phyloP scores from a whole-genome alignment of 2,888 invertebrate genomes.

The Arge pagana region DNA sequence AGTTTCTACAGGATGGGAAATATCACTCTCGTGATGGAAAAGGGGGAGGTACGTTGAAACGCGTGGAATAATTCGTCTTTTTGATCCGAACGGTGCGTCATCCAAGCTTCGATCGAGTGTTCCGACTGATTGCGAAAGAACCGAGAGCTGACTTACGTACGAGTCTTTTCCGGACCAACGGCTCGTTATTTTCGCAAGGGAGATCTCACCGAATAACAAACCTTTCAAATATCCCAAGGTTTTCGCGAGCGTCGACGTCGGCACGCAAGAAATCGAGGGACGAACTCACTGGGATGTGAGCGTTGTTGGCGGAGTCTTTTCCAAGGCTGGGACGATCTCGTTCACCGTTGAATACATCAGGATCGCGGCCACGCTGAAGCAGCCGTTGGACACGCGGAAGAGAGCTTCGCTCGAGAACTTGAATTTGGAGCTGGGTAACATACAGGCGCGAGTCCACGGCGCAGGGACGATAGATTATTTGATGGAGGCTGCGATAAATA shows the following conservation, averaged over 20 bases:
- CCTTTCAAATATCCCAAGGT: conserved; percentile 42
- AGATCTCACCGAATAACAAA: no score
- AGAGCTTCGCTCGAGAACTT: conserved; percentile 73
- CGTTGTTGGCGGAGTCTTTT: conserved; percentile 69
- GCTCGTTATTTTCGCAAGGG: no score
- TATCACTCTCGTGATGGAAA: conserved; percentile 72
- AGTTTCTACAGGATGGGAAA: conserved; percentile 84
- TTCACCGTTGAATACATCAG: conserved; percentile 82
- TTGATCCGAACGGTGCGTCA: conserved; percentile 32
- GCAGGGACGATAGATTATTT: conserved; percentile 86
- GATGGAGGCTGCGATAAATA: conserved; percentile 79
- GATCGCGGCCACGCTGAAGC: conserved; percentile 71
- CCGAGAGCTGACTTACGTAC: no score
- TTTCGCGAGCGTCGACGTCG: conserved; percentile 71
- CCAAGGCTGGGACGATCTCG: conserved; percentile 72
- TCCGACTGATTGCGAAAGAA: no score
- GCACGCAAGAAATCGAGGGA: conserved; percentile 79
- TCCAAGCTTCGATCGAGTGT: no score
- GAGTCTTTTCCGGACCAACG: no score
- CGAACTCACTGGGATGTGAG: conserved; percentile 79
- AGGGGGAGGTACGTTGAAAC: conserved; percentile 64
- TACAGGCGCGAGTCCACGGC: conserved; percentile 81
- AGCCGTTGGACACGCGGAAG: conserved; percentile 77
- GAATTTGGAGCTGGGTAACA: conserved; percentile 81
- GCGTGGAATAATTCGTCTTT: conserved; percentile 1